A percentile compares a stretch with the other conserved stretches of the same genome.
Evolutionary conservation across 1,140 invertebrate genomes (phyloP).

Genomic region (Conopomorpha cramerella): DNA sequence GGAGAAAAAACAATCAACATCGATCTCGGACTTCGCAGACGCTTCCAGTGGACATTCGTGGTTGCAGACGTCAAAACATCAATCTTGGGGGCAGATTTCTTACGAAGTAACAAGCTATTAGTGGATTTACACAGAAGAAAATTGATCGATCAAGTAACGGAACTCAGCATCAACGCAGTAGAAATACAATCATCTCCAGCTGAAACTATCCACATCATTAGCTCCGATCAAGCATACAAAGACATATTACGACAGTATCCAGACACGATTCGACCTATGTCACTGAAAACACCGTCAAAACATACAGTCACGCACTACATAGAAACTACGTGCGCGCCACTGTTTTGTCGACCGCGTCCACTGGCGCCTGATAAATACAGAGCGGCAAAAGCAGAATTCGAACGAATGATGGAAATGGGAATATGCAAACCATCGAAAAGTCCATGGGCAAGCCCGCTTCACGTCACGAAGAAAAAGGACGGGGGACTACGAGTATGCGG

Average conservation of each 20-base stretch:
- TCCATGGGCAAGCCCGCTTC: constrained; percentile 38
- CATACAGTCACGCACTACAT: constrained; percentile 13
- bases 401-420: constrained; percentile 11
- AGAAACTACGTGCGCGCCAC: constrained; percentile 26
- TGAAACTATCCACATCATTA: constrained; percentile 5
- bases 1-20: constrained; percentile 15
- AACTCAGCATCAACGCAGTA: background rate
- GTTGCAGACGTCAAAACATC: constrained; percentile 26
- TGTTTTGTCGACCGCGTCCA: constrained; percentile 21
- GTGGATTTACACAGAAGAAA: constrained; percentile 20
- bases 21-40: constrained; percentile 16
- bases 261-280: constrained; percentile 17
- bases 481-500: constrained; percentile 37
- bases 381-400: constrained; percentile 21
- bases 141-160: constrained; percentile 19
- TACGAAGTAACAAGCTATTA: constrained; percentile 21
- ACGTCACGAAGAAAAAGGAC: constrained; percentile 38
- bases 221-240: constrained; percentile 6
- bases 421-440: constrained; percentile 6
- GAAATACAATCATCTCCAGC: background rate
- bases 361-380: constrained; percentile 26
- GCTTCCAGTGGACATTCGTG: constrained; percentile 30
- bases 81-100: constrained; percentile 39
- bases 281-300: background rate
- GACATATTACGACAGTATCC: constrained; percentile 12